These are phyloP conservation scores for Rhimphoctona megacephalus DNA, from an alignment of 2,888 invertebrate genomes.

Conservation along the genomic window DNA sequence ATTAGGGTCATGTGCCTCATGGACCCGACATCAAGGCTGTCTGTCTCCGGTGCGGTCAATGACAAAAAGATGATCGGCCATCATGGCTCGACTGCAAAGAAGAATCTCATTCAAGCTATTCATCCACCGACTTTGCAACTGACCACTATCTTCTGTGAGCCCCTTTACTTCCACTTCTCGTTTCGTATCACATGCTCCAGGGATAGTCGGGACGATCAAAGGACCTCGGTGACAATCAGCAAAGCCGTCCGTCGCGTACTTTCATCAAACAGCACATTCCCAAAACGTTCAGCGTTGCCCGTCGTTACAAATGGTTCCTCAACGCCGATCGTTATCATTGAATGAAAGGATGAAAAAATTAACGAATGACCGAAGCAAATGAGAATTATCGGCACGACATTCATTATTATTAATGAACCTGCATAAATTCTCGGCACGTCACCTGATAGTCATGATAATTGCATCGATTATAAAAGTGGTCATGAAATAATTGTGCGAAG, in stretches of 20 bases:
- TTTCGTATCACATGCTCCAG: conserved; percentile 44
- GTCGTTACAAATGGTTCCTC: conserved; percentile 52
- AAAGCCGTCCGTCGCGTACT: conserved; percentile 42
- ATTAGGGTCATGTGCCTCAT: conserved; percentile 18
- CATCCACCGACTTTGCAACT: conserved; percentile 55
- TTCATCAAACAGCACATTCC: conserved; percentile 41
- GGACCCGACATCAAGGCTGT: conserved; percentile 49
- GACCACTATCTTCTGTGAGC: conserved; percentile 50
- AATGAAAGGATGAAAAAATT: conserved; percentile 18
- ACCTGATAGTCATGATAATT: conserved; percentile 6
- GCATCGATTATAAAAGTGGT: background rate
- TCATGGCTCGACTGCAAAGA: conserved; percentile 42
- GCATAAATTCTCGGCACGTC: conserved; percentile 28
- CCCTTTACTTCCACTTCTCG: conserved; percentile 37
- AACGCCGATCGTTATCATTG: conserved; percentile 35
- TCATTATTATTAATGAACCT: conserved; percentile 49
- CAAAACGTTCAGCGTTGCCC: conserved; percentile 51
- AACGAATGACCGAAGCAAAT: conserved; percentile 35
- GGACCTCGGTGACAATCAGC: conserved; percentile 48
- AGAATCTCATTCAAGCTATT: conserved; percentile 63
- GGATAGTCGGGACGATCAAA: conserved; percentile 43
- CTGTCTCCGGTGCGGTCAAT: conserved; percentile 64
- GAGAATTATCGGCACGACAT: conserved; percentile 51
- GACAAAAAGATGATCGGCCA: conserved; percentile 65
- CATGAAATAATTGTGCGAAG: conserved; percentile 4